Base-by-base conservation (phyloP, 2,113 vertebrate species). In the Rynchops niger region DNA sequence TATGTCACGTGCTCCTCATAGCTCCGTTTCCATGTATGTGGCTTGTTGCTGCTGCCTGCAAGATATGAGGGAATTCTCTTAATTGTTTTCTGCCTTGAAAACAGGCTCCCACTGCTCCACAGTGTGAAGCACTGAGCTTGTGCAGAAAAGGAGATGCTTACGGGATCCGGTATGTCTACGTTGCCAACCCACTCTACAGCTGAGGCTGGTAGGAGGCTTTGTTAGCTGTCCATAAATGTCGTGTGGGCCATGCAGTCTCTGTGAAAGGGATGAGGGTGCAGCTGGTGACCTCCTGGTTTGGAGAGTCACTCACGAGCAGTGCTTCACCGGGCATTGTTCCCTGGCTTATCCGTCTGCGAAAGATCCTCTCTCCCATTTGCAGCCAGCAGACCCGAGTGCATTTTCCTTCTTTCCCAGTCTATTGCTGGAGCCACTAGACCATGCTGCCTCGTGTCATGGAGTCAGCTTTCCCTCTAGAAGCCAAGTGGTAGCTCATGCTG, bases 391-490 rank as follows among this genome's bases (percentile, higher is more conserved):
- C 9, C 29, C 0, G 0, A 29, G 72, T 4, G 62, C 19, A 40
- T 90, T 52, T 11, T 17, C 23, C 76, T 82, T 58, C 59, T 78
- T 32, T n/a, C 47, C 92, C 15, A 9, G 9, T 6, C 65, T 22
- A 3, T 30, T 29, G 43, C 53, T 58, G 45, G 43, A 65, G 61
- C 62, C 43, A 2, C 29, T 12, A 17, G 32, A 32, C 16, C 71
- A n/a, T 1, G 0, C 67, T 38, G 40, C 77, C 63, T 30, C 3
- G 0, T 0, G 3, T 15, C 59, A 0, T 1, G 61, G 40, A 58
- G 72, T 36, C 45, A 20, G 1, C 87, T 67, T 63, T 26, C 66
- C 76, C 71, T 76, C 14, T 8, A 11, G 85, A 30, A 40, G 94
- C 77, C 67, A 3, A 19, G 63, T 1, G 27, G 9, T 32, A 40